phyloP scores from a whole-genome alignment of 1,140 invertebrate genomes.

The Papilio polyxenes region DNA sequence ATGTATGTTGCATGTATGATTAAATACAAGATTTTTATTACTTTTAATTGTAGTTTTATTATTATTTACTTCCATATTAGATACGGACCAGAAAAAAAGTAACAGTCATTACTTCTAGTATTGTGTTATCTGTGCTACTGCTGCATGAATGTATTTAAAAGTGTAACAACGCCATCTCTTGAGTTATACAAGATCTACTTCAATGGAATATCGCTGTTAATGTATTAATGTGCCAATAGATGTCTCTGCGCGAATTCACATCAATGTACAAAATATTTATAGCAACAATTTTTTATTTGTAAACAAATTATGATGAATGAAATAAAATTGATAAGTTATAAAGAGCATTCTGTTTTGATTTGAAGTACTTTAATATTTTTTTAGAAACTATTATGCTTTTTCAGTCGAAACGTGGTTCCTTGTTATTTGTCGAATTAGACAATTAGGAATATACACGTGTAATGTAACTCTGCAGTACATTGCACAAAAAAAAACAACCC shows the following conservation, averaged over 20 bases:
- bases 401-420: too few relatives aligned
- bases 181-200: background rate
- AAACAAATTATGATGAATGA: too few relatives aligned
- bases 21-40: conserved; percentile 33
- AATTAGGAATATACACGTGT: background rate
- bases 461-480: background rate
- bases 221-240: background rate
- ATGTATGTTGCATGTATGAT: conserved; percentile 32
- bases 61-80: too few relatives aligned
- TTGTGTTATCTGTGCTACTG: too few relatives aligned
- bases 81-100: too few relatives aligned
- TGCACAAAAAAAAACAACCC: background rate
- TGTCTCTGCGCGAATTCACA: background rate
- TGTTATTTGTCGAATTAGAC: background rate
- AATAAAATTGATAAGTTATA: too few relatives aligned
- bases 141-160: background rate
- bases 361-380: too few relatives aligned
- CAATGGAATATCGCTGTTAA: background rate
- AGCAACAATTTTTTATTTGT: too few relatives aligned
- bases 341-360: too few relatives aligned
- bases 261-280: too few relatives aligned
- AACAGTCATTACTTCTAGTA: too few relatives aligned
- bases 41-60: conserved; percentile 19
- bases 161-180: background rate
- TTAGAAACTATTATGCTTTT: too few relatives aligned